Base-by-base conservation (phyloP, 1,140 invertebrate species). In the Formica exsecta region DNA sequence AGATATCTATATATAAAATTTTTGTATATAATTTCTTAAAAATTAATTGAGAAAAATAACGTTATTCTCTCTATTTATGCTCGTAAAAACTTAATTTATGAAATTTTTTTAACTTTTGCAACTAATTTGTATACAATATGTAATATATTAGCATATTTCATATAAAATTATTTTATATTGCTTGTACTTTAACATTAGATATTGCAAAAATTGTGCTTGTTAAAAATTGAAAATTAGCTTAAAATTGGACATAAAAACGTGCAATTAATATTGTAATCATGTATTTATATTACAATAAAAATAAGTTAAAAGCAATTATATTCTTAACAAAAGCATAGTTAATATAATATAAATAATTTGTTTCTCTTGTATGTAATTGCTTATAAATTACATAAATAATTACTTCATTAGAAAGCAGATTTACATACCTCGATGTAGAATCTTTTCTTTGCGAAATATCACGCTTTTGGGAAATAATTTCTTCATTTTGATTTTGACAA, bases 401-500 rank as follows among this genome's bases (percentile, higher is more conserved):
- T 54, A 41, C 19, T 65, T 54, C 1, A 79, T 5, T 70, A 61
- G 2, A 4, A 44, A 25, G 4, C 6, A 59, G 0, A 5, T 48
- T 80, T 41, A 73, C 54, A 5, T 87, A 91, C 83, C 89, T 91
- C 66, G 89, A 88, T 0, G 77, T 64, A 1, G 87, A 86, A 41
- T 93, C 92, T 66, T 91, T 93, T 64, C 86, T 87, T 41, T 85
- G 64, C 9, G 79, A 62, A 13, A 9, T 8, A 2, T 90, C 65
- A 3, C 61, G 73, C 9, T 91, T 91, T 36, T 51, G 29, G 0
- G 62, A 25, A 1, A 48, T 22, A 25, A 41, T 9, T 68, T 87
- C 86, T 61, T 80, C 73, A 38, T 54, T 85, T 41, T 74, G 70
- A 1, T 79, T 81, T 13, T 76, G 81, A 36, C 62, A 83, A 13